A percentile compares a stretch with the other conserved stretches of the same genome.
Evolutionary conservation across 2,113 vertebrate genomes (phyloP).

Genomic region (Vulpes lagopus): DNA sequence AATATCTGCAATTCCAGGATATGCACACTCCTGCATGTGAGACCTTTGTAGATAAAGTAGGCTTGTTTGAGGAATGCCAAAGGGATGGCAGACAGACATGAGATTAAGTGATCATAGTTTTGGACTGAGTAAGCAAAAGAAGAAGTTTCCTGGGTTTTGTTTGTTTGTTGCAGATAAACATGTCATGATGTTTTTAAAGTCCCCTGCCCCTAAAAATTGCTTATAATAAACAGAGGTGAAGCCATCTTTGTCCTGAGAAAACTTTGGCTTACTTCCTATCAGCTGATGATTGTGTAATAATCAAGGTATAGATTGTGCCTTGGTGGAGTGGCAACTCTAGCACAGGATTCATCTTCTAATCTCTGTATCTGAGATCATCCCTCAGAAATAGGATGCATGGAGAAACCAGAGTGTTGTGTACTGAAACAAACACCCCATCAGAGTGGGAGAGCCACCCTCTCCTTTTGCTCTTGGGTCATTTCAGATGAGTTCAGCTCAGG

Average conservation of each 20-base stretch:
- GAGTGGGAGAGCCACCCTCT: neutral
- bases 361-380: neutral
- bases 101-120: conserved; percentile 3
- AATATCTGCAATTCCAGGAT: neutral
- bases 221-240: neutral
- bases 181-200: neutral
- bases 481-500: conserved; percentile 11
- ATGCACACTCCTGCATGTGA: neutral
- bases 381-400: neutral
- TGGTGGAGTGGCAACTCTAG: neutral
- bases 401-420: neutral
- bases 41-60: neutral
- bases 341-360: neutral
- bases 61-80: neutral
- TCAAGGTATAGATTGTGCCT: neutral
- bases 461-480: neutral
- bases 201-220: neutral
- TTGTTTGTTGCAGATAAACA: neutral
- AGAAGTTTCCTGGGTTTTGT: neutral
- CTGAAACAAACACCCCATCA: neutral
- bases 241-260: neutral
- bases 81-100: neutral
- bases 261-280: neutral
- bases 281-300: neutral
- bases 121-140: neutral